phyloP scores from a whole-genome alignment of 2,888 invertebrate species.

The Boloria euphrosyne region DNA sequence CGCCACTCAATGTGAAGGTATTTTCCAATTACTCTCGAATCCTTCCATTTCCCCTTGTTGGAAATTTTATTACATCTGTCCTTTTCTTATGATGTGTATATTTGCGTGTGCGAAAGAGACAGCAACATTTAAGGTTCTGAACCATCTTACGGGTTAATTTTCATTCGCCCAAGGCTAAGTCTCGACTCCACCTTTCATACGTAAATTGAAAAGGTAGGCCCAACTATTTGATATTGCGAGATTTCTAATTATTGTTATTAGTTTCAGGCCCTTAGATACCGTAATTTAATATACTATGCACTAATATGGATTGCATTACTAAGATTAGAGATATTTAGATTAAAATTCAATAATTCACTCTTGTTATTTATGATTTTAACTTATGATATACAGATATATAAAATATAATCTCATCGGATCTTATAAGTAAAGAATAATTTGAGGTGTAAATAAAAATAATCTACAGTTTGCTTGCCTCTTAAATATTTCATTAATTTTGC shows the following conservation, averaged over 20 bases:
- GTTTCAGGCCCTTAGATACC: slow-evolving; percentile 9
- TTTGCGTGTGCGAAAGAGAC: slow-evolving; percentile 53
- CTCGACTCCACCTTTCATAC: slow-evolving; percentile 66
- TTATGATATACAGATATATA: too few relatives aligned
- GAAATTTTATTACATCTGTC: slow-evolving; percentile 70
- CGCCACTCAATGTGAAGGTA: slow-evolving; percentile 76
- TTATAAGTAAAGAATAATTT: too few relatives aligned
- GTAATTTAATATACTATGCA: not conserved
- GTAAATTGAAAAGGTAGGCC: slow-evolving; percentile 69
- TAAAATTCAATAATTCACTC: too few relatives aligned
- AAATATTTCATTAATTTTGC: too few relatives aligned
- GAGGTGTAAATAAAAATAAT: too few relatives aligned
- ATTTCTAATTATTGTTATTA: slow-evolving; percentile 27
- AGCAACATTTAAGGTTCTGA: slow-evolving; percentile 52
- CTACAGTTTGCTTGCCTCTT: too few relatives aligned
- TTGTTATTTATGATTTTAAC: too few relatives aligned
- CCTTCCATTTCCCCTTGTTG: slow-evolving; percentile 73
- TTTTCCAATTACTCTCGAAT: slow-evolving; percentile 81
- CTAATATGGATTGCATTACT: too few relatives aligned
- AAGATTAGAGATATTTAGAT: too few relatives aligned
- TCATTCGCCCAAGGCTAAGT: slow-evolving; percentile 69
- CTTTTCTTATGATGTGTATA: slow-evolving; percentile 50
- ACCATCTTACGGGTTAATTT: slow-evolving; percentile 75
- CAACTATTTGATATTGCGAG: slow-evolving; percentile 55
- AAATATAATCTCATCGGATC: too few relatives aligned